Evolutionary conservation across 2,888 invertebrate species (phyloP).

Genomic region (Agonopterix subpropinquella): DNA sequence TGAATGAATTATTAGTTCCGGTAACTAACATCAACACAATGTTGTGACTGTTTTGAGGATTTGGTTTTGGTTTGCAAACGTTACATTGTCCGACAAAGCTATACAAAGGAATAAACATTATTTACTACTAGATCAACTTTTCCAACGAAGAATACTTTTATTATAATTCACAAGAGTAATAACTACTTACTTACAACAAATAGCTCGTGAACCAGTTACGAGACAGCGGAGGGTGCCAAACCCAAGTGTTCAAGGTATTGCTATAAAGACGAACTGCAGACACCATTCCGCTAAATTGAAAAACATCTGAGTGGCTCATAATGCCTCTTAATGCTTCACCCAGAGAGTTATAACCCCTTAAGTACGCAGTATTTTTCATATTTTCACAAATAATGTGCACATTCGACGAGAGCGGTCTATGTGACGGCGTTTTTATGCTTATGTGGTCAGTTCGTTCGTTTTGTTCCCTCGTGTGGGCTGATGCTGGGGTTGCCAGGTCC

Average conservation of each 20-base stretch:
- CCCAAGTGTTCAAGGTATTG: conserved; percentile 27
- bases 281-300: conserved; percentile 68
- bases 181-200: not conserved
- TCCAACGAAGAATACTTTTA: conserved; percentile 15
- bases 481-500: no score
- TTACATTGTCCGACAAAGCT: no score
- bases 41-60: conserved; percentile 30
- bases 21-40: conserved; percentile 28
- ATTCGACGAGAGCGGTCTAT: conserved; percentile 29
- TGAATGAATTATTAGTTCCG: conserved; percentile 61
- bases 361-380: conserved; percentile 62
- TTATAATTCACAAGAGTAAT: not conserved
- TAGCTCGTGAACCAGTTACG: not conserved
- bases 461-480: conserved; percentile 10
- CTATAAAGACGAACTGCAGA: conserved; percentile 44
- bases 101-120: no score
- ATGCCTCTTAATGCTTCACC: conserved; percentile 62
- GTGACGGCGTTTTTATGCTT: conserved; percentile 17
- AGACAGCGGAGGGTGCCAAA: conserved; percentile 12
- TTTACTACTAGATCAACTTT: no score
- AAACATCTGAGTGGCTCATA: conserved; percentile 64
- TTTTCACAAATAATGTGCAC: conserved; percentile 57
- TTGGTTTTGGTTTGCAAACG: no score
- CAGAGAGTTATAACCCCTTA: conserved; percentile 55
- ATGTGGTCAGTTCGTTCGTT: conserved; percentile 4